Conservation (phyloP, 2,888 invertebrate species). For the Strigamia transsilvanica region DNA sequence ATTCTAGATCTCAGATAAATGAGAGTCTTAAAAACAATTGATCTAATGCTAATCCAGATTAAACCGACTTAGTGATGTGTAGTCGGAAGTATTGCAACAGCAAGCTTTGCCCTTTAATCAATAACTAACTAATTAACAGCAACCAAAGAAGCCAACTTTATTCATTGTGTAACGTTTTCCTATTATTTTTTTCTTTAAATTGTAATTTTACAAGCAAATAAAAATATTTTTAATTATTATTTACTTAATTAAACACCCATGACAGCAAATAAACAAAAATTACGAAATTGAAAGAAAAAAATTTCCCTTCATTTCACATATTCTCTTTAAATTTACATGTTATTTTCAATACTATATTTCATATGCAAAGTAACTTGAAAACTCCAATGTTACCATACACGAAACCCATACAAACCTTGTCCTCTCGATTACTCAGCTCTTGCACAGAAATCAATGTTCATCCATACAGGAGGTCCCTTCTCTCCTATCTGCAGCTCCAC, state of each 20-base stretch:
- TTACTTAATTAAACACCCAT: neutral
- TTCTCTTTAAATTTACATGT: neutral
- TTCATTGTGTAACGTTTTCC: no score
- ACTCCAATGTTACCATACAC: neutral
- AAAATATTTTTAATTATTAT: no score
- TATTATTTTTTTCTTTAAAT: no score
- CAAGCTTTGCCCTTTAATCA: no score
- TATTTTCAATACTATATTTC: neutral
- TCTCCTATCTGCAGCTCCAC: conserved; percentile 5
- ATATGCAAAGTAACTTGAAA: neutral
- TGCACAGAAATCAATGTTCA: conserved; percentile 33
- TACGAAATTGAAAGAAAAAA: neutral
- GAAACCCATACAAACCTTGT: neutral
- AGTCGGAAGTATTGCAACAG: no score
- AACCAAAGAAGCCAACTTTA: no score
- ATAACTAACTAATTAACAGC: no score
- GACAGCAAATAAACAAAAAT: neutral
- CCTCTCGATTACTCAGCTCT: conserved; percentile 26
- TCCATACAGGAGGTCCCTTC: conserved; percentile 23
- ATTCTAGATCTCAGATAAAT: no score
- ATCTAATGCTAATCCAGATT: no score
- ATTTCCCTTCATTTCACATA: neutral
- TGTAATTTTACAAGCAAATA: no score
- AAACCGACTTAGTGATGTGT: no score
- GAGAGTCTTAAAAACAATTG: no score